Percentiles rank a stretch among this genome's conserved stretches.
These are phyloP conservation scores for Andrena haemorrhoa DNA, from an alignment of 2,888 invertebrate genomes.

Conservation along the genomic window DNA sequence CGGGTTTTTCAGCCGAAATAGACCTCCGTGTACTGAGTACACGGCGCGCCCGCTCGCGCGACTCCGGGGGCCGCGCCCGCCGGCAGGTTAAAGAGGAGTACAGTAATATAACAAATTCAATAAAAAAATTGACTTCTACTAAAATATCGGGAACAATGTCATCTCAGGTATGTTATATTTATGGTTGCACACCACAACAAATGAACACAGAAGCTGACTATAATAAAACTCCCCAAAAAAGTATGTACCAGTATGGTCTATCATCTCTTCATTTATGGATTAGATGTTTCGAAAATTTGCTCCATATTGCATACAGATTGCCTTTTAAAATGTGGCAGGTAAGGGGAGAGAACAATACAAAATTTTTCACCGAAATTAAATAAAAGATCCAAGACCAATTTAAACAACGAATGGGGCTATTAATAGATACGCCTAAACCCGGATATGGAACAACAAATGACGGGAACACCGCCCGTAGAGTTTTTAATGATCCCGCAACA, in stretches of 20 bases:
- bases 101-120: neutral
- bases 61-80: too few species aligned
- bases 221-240: neutral
- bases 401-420: conserved; percentile 16
- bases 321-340: conserved; percentile 7
- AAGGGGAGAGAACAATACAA: conserved; percentile 3
- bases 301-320: conserved; percentile 6
- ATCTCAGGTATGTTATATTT: conserved; percentile 10
- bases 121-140: neutral
- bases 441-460: conserved; percentile 10
- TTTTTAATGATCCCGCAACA: conserved; percentile 6
- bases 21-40: too few species aligned
- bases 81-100: neutral
- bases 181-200: conserved; percentile 1
- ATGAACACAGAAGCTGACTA: neutral
- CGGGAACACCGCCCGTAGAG: conserved; percentile 14
- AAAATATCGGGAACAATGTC: neutral
- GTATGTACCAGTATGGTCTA: neutral
- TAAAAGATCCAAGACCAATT: conserved; percentile 14
- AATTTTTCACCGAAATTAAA: conserved; percentile 1
- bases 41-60: too few species aligned
- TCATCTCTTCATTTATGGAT: conserved; percentile 15
- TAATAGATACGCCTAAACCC: conserved; percentile 1
- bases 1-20: too few species aligned
- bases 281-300: neutral